Conservation (phyloP, 2,888 invertebrate genomes). For the Papilio elwesi region DNA sequence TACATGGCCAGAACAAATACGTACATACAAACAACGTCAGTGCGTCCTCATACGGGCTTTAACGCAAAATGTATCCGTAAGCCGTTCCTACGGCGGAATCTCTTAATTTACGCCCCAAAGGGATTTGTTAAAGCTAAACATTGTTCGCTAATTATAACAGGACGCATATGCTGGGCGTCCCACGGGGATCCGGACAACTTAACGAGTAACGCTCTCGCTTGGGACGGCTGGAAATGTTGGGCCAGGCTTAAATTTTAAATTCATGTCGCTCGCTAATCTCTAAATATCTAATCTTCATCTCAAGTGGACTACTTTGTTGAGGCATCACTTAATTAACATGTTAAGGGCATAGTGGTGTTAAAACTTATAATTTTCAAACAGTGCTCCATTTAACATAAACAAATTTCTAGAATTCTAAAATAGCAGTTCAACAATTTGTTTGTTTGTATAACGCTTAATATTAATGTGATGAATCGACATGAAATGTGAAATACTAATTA, state of each 20-base stretch:
- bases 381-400: background rate
- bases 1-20: constrained; percentile 48
- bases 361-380: background rate
- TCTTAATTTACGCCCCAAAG: constrained; percentile 84
- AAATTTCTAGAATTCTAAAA: background rate
- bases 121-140: constrained; percentile 84
- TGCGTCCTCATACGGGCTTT: constrained; percentile 60
- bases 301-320: constrained; percentile 5
- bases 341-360: background rate
- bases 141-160: constrained; percentile 84
- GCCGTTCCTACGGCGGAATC: constrained; percentile 68
- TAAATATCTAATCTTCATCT: constrained; percentile 17
- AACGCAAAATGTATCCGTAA: constrained; percentile 59
- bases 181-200: constrained; percentile 77
- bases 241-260: constrained; percentile 41
- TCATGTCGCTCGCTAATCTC: constrained; percentile 29
- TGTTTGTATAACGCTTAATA: no score
- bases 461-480: no score
- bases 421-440: no score
- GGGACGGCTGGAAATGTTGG: constrained; percentile 44
- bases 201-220: constrained; percentile 62
- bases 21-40: constrained; percentile 59
- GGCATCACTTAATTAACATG: constrained; percentile 7
- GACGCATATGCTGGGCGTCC: constrained; percentile 76
- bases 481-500: no score